Evolutionary conservation across 2,888 invertebrate species (phyloP), one percentile per base, ranked within the genome.

Genomic region (Iselma pallidipennis): DNA sequence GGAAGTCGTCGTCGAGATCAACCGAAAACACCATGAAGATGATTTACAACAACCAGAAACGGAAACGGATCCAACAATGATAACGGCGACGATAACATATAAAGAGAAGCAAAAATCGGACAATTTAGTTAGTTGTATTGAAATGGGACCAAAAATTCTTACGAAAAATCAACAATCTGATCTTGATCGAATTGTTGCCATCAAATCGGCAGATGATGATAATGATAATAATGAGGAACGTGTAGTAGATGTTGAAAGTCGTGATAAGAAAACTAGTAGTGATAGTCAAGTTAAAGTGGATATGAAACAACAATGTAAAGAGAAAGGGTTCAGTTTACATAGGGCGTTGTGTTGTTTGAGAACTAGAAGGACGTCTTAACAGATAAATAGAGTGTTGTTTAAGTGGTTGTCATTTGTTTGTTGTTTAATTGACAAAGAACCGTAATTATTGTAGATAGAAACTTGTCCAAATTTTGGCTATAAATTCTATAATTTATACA

Each of bases 311-410:
- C 69, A 66, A 45, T 53, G 67, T 55, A 73, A 74, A 66, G 74
- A 77, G 33, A 76, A 80, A 59, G 82, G 82, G 50, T 84, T 85
- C 69, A 83, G 82, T 75, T 82, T 85, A 67, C 83, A 83, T 42
- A 78, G 84, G 63, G 85, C 83, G 59, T 85, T 84, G 82, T 85
- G 85, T 74, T 85, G 85, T 69, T 81, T 85, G 66, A 78, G 82
- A 60, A 80, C 81, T 61, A 74, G 79, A 64, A 74, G 81, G 60
- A 80, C 80, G 58, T 81, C 80, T 68, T 80, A 79, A 78, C 75
- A 31, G 12, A 19, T 14, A 33, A 14, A 6, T 2, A 14, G 4
- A 5, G 33, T 10, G 7, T 14, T 33, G 14, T 14, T 29, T 10
- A 10, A 6, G 29, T 29, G 5, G 2, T 29, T n/a, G n/a, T n/a